Evolutionary conservation across 2,888 invertebrate species (phyloP), one percentile per base, ranked within the genome.

Genomic region (Deilephila elpenor): DNA sequence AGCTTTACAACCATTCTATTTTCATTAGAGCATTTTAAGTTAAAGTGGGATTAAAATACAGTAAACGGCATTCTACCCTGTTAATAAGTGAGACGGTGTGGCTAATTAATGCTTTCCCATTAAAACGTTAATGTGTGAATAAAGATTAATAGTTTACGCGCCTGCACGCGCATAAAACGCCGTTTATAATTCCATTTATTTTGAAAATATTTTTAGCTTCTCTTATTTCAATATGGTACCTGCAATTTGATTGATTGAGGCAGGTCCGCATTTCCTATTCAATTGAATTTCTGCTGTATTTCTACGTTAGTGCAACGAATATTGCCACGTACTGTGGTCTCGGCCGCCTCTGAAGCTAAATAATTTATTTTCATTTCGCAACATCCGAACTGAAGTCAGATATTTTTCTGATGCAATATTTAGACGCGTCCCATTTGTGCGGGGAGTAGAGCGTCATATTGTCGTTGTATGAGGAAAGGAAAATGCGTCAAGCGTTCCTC

Each of bases 21-120:
- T 85, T 82, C 83, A 83, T 84, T 84, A 83, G 78, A 74, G 78
- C 80, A 86, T 88, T 88, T 87, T 88, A 82, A 85, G 79, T 82
- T 78, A 83, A 84, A 84, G 80, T 51, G 67, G 44, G 6, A 67
- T 67, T 67, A 51, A 44, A 51, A 67, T 25, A 67, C 51, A 67
- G 44, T 62, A 51, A 67, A 51, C 25, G 51, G 20, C 20, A 67
- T 14, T 51, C 44, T 67, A 44, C 19, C 34, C n/a, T 62, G 37
- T 34, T 62, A 62, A 37, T 62, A 37, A 62, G 62, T 51, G 44
- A 44, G 5, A 67, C 17, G 17, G 67, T 25, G 44, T 51, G 14
- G 25, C 25, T 67, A 51, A 51, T 51, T 25, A 67, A 44, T 25
- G 44, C 14, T 51, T 67, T 67, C 11, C 51, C 56, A 56, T 56